These are phyloP conservation scores for Tenrec ecaudatus DNA, from an alignment of 2,113 vertebrate genomes.

Conservation along the genomic window DNA sequence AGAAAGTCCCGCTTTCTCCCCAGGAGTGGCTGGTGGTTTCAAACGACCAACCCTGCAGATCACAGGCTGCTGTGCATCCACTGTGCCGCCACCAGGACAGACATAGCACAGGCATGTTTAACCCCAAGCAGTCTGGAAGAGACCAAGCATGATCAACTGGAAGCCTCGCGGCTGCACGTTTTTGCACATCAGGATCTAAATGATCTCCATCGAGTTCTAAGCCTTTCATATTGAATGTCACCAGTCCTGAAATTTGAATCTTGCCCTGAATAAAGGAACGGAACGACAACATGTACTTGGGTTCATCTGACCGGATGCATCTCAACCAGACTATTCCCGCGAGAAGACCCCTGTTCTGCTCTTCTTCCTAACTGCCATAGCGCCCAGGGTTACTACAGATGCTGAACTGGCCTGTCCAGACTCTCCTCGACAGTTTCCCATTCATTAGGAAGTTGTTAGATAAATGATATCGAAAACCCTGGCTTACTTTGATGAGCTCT, in stretches of 20 bases:
- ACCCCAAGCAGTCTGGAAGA: too few relatives aligned
- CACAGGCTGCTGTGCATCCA: too few relatives aligned
- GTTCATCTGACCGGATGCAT: not conserved
- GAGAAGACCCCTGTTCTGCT: not conserved
- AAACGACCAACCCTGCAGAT: too few relatives aligned
- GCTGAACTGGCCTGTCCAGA: not conserved
- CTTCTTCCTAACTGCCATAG: not conserved
- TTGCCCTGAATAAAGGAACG: slow-evolving; percentile 4
- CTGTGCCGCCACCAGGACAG: too few relatives aligned
- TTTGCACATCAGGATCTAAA: too few relatives aligned
- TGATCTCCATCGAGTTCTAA: not conserved
- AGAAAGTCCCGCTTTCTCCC: too few relatives aligned
- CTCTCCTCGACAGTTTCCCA: not conserved
- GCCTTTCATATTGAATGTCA: slow-evolving; percentile 18
- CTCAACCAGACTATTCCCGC: not conserved
- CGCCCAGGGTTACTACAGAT: not conserved
- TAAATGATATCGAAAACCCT: not conserved
- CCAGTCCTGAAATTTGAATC: not conserved
- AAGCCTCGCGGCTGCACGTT: too few relatives aligned
- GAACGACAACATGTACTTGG: not conserved
- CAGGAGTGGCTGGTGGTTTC: too few relatives aligned
- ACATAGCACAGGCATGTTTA: too few relatives aligned
- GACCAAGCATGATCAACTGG: too few relatives aligned
- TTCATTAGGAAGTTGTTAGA: not conserved
- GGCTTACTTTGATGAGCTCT: not conserved